Evolutionary conservation across 2,888 invertebrate species (phyloP), one percentile per base, ranked within the genome.

Genomic region (Gymnocheta viridis): DNA sequence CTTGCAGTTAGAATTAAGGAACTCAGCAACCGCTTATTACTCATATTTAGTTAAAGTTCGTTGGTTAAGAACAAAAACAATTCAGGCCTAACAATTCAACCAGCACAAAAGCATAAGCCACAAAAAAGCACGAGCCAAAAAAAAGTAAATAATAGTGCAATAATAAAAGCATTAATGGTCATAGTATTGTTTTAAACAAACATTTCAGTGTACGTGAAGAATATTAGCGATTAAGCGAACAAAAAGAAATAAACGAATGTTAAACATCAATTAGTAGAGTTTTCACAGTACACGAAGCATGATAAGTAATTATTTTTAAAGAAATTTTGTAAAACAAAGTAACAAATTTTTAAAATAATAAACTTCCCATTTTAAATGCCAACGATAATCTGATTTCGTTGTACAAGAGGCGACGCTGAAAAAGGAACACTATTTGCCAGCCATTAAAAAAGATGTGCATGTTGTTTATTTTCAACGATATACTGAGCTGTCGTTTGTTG

Each of bases 251-350:
- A 51, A 35, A 35, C 51, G 70, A 82, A 44, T 66, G 58, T 66
- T 82, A 49, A 74, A 80, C 29, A 76, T 19, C 44, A 76, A 80
- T 83, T 76, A 83, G 80, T 35, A 51, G 41, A 66, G 70, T 58
- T 83, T 80, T 76, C 79, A 80, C 44, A 80, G 49, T 76, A 76
- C 83, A 76, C 19, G 49, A 58, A 80, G 79, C 83, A 80, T 83
- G 80, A 67, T 38, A 58, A 19, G 7, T 24, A 38, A 35, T 58
- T 38, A 47, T 24, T 14, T 60, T 66, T 7, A 7, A 27, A 41
- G 14, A 19, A 56, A 17, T 22, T 44, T 64, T n/a, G n/a, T 29
- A n/a, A 32, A 32, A 29, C 5, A 17, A 47, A 19, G 19, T 12
- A 47, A 17, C 47, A 5, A 47, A 47, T n/a, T n/a, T n/a, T n/a